Base-by-base conservation (phyloP, 2,113 vertebrate genomes). In the Carollia perspicillata region DNA sequence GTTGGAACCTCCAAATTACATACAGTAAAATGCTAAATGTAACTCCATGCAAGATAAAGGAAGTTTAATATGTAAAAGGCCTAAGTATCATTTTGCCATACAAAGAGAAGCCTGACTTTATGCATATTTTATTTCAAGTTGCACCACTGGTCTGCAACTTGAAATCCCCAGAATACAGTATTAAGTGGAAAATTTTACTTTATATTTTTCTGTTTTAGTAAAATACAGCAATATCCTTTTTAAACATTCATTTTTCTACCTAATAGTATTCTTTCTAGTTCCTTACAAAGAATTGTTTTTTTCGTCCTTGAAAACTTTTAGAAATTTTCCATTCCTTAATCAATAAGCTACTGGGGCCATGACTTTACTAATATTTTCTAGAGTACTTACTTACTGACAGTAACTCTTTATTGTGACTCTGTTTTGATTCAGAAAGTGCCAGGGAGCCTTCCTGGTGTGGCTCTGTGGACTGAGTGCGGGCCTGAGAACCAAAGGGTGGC, bases 141-240 rank as follows among this genome's bases (percentile, higher is more conserved):
- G 30, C 23, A 88, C 14, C 14, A 93, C 0, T 81, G 7, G 22
- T 90, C 20, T 96, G 47, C 6, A 87, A n/a, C n/a, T n/a, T n/a
- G 71, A 93, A 94, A 95, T 84, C 44, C 17, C 35, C 53, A 95
- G 86, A 93, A 91, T 79, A 95, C 26, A 96, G 6, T 92, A 96
- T 87, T n/a, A 95, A 96, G 68, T 90, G 85, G 37, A 97, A 95
- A 78, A 37, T 66, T 95, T 85, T 96, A 92, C 55, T 94, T 87
- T 60, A 60, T 94, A 84, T 88, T 94, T 91, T 85, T n/a, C n/a
- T 96, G 22, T 75, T 88, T 96, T 95, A 88, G 95, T 90, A 90
- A 89, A 94, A 97, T 81, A 96, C 66, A 95, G 47, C 30, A 93
- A 95, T 85, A 96, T 77, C 47, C 28, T 90, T 80, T 30, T 66